Evolutionary conservation across 2,113 vertebrate species (phyloP).

Genomic region (Lamprotornis superbus): DNA sequence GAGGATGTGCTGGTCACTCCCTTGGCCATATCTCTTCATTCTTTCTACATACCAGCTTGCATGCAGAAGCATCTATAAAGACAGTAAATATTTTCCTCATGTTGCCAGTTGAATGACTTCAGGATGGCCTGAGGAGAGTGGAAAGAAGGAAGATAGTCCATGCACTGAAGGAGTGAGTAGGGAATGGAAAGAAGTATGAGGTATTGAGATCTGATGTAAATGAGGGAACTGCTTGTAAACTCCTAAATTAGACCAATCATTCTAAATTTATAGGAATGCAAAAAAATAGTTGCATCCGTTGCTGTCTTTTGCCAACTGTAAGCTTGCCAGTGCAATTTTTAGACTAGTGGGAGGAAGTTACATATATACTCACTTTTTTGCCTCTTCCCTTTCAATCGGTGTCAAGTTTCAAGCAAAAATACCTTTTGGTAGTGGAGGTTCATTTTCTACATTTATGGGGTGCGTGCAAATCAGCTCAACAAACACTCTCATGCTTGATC

Average conservation of each 20-base stretch:
- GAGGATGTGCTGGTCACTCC: neutral
- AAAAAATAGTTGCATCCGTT: neutral
- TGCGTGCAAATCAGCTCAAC: neutral
- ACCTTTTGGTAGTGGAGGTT: neutral
- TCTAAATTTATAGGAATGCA: neutral
- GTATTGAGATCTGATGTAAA: neutral
- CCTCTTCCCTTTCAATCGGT: neutral
- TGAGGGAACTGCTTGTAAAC: neutral
- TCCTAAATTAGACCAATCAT: neutral
- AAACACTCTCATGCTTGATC: neutral
- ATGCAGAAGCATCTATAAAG: neutral
- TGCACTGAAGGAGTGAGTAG: neutral
- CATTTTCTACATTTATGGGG: neutral
- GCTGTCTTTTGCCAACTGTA: neutral
- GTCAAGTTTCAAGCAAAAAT: neutral
- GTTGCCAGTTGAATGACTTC: neutral
- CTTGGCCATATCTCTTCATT: neutral
- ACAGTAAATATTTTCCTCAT: neutral
- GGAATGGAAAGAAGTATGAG: neutral
- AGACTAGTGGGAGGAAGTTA: neutral
- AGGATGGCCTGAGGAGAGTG: neutral
- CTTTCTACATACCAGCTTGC: neutral
- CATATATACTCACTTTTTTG: neutral
- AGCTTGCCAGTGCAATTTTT: constrained; percentile 16
- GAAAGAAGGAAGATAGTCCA: neutral